Evolutionary conservation across 2,797 vertebrate genomes (phyloP), one percentile per base, ranked within the genome.

Genomic region (Enoplosus armatus): DNA sequence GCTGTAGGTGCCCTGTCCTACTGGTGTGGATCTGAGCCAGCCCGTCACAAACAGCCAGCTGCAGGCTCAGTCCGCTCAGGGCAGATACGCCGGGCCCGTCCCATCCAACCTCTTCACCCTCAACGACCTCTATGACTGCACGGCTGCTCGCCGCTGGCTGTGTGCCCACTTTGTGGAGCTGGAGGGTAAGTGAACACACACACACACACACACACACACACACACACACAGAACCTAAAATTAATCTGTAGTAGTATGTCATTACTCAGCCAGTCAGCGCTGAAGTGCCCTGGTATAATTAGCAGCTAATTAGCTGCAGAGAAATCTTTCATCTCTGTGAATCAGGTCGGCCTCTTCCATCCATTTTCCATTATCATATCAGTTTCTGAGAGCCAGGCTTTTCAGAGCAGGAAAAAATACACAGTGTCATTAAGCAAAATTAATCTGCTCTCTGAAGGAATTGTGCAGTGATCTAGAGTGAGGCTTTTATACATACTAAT

Each of bases 61-160:
- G 45, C n/a, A 39, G 3, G 53, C 73, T 0, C 63, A 45, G 18
- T 56, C 83, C 41, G 84, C 80, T 0, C 77, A 48, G 0, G 60
- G 60, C 71, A 91, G 87, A 22, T 93, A 93, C 89, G 65, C 24
- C 0, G 93, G 91, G 2, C 73, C 86, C 18, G 69, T 95, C 35
- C 97, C 97, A 22, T 89, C 94, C 83, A 99, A 99, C 90, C 94
- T 97, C 66, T 96, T 99, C 85, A 96, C 93, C 71, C 95, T 98
- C 79, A 96, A 95, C 0, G 93, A 97, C 0, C 87, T 90, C 2
- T 80, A 95, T 1, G 97, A 98, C 89, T 97, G 97, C 77, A 48
- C 24, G 11, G 72, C 79, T 58, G 95, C 95, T 5, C 85, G 73
- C 26, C 62, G 5, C 31, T 99, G 97, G 97, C 90, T 99, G 59